Evolutionary conservation across 2,888 invertebrate species (phyloP).

Genomic region (Melieria omissa): DNA sequence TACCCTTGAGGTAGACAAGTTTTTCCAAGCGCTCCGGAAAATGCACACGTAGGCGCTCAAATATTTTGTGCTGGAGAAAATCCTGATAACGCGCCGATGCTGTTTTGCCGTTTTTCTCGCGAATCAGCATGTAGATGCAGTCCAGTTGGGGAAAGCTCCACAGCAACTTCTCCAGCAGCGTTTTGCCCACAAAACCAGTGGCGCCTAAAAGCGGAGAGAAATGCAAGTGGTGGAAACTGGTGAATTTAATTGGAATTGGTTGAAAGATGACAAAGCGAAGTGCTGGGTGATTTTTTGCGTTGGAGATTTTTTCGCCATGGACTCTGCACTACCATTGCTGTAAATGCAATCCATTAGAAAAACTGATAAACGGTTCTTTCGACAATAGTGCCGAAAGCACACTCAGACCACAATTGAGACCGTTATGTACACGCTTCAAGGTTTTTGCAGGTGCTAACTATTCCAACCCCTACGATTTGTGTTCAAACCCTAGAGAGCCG

Average conservation of each 20-base stretch:
- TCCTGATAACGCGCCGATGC: conserved; percentile 79
- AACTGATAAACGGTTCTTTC: no score
- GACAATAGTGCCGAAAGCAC: no score
- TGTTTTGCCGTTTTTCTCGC: conserved; percentile 77
- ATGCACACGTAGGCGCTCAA: conserved; percentile 75
- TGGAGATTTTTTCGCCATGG: no score
- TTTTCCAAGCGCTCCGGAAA: conserved; percentile 76
- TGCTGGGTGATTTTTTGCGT: no score
- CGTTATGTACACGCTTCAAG: no score
- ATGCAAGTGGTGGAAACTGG: not conserved
- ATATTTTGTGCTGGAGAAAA: conserved; percentile 80
- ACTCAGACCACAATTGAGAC: no score
- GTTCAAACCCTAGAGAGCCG: not conserved
- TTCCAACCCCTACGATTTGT: no score
- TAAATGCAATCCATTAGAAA: no score
- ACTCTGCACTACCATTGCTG: no score
- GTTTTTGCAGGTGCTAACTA: no score
- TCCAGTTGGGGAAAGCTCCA: conserved; percentile 84
- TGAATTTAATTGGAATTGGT: no score
- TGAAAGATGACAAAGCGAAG: no score
- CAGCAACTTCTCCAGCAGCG: conserved; percentile 90
- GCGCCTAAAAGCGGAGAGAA: conserved; percentile 70
- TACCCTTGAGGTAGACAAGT: conserved; percentile 78
- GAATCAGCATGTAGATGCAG: conserved; percentile 83
- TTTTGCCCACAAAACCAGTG: conserved; percentile 95